Percentiles rank a stretch among this genome's conserved stretches.
Conservation (phyloP, 2,113 vertebrate genomes). For the Etia nguti region DNA sequence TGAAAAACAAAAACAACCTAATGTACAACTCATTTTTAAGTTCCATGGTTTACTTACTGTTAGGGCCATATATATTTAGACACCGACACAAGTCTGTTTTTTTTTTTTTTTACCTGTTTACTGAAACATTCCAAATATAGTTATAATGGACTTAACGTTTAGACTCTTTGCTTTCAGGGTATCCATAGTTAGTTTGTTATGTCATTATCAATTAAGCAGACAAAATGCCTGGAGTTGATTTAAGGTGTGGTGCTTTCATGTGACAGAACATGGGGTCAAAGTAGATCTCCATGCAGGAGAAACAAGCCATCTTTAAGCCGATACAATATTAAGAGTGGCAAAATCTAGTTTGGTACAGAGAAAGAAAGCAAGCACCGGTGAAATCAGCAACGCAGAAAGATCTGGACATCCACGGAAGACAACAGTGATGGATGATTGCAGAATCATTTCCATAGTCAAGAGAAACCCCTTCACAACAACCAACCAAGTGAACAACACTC, state of each 20-base stretch:
- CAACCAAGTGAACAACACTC: neutral
- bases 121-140: neutral
- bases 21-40: neutral
- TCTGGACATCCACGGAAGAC: neutral
- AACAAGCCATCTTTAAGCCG: accelerated
- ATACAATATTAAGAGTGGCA: too few relatives aligned
- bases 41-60: accelerated
- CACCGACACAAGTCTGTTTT: neutral
- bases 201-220: neutral
- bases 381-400: accelerated
- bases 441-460: neutral
- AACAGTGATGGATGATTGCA: accelerated
- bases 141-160: neutral
- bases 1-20: neutral
- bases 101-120: neutral
- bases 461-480: neutral
- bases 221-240: neutral
- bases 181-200: neutral
- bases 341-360: too few relatives aligned
- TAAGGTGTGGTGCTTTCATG: neutral
- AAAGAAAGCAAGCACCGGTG: neutral
- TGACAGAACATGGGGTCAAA: neutral
- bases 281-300: neutral
- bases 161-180: neutral
- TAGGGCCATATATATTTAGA: neutral